Evolutionary conservation across 1,140 invertebrate genomes (phyloP).

Genomic region (Pararge aegeria): DNA sequence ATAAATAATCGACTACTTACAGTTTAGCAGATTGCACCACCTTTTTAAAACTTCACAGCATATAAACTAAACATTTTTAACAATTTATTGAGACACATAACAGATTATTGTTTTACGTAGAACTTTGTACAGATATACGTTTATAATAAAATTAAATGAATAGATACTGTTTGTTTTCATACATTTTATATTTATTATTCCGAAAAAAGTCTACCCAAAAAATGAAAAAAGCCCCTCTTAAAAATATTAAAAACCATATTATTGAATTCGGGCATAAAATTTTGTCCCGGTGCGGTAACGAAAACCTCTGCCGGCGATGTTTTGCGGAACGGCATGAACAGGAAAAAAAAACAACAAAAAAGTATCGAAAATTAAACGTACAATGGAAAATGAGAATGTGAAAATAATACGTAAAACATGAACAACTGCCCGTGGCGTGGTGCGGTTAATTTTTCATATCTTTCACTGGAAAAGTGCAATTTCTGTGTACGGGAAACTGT

Average conservation of each 20-base stretch:
- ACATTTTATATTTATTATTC: no score
- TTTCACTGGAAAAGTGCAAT: constrained; percentile 4
- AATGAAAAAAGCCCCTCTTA: neutral
- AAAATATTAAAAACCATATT: constrained; percentile 13
- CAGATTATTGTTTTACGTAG: no score
- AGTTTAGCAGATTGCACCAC: no score
- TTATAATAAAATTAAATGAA: no score
- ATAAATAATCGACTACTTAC: no score
- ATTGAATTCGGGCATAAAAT: constrained; percentile 9
- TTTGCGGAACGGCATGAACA: constrained; percentile 6
- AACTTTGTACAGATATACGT: no score
- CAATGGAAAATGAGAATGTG: constrained; percentile 21
- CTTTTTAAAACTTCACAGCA: no score
- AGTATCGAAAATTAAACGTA: constrained; percentile 21
- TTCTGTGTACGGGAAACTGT: neutral
- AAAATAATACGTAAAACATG: constrained; percentile 17
- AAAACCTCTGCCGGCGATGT: constrained; percentile 19
- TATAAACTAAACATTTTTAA: no score
- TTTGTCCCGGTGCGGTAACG: constrained; percentile 9
- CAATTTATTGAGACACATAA: no score
- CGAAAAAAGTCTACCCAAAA: no score
- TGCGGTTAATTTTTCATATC: constrained; percentile 15
- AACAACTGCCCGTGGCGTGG: constrained; percentile 15
- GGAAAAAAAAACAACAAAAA: constrained; percentile 9
- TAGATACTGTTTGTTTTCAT: no score